phyloP scores from a whole-genome alignment of 2,888 invertebrate genomes.

The Globia sparganii region DNA sequence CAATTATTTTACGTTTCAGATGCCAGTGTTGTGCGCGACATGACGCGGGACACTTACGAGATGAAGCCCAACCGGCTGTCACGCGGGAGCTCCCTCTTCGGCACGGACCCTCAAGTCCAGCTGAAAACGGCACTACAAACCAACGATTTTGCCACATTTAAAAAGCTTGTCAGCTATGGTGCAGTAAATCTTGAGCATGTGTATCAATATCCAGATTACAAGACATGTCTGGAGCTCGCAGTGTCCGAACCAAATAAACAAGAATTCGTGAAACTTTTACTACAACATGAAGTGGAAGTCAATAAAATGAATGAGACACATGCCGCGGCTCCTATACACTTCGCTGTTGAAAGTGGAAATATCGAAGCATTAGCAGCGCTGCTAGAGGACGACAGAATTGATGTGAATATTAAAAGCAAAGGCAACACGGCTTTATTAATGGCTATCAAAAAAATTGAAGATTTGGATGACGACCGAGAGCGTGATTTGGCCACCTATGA shows the following conservation, averaged over 20 bases:
- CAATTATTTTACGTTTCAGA: constrained; percentile 81
- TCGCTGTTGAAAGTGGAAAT: constrained; percentile 90
- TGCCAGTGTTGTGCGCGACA: constrained; percentile 83
- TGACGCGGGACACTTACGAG: constrained; percentile 88
- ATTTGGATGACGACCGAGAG: constrained; percentile 86
- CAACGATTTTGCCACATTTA: constrained; percentile 89
- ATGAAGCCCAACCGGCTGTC: constrained; percentile 84
- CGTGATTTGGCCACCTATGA: constrained; percentile 82
- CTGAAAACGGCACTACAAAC: constrained; percentile 88
- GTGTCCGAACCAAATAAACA: constrained; percentile 86
- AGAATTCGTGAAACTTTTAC: constrained; percentile 90
- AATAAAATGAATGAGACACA: constrained; percentile 90
- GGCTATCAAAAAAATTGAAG: constrained; percentile 88
- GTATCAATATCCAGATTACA: constrained; percentile 90
- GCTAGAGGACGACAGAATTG: constrained; percentile 85
- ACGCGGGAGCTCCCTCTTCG: constrained; percentile 86
- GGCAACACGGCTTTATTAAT: constrained; percentile 89
- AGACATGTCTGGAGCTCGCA: constrained; percentile 91
- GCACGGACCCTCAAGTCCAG: constrained; percentile 86
- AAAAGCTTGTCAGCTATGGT: constrained; percentile 86
- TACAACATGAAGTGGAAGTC: constrained; percentile 91
- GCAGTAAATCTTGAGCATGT: constrained; percentile 89
- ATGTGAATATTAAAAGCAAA: constrained; percentile 87
- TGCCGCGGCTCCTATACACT: constrained; percentile 92
- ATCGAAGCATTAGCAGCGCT: constrained; percentile 85